A percentile compares a stretch with the other conserved stretches of the same genome.
Conservation (phyloP, 1,140 invertebrate genomes). For the Zophobas morio region DNA sequence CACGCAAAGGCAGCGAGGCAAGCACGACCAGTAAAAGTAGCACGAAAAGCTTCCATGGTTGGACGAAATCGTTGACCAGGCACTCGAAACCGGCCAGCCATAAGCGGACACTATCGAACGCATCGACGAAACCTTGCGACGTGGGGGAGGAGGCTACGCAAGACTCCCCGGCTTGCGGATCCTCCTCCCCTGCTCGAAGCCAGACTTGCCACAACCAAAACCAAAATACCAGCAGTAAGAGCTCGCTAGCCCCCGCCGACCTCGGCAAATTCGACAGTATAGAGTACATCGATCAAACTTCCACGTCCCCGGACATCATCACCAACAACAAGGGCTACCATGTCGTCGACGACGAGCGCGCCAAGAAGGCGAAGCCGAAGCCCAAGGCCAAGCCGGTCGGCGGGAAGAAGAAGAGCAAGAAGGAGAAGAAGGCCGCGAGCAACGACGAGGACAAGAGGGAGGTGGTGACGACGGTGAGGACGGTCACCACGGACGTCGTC, state of each 20-base stretch:
- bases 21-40: conserved; percentile 58
- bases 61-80: conserved; percentile 59
- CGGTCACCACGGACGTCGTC: conserved; percentile 58
- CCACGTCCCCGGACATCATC: conserved; percentile 53
- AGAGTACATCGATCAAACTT: conserved; percentile 63
- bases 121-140: conserved; percentile 61
- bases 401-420: conserved; percentile 60
- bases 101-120: conserved; percentile 57
- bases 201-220: conserved; percentile 11
- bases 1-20: conserved; percentile 60
- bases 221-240: background rate
- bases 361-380: conserved; percentile 48
- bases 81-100: conserved; percentile 48
- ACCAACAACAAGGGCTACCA: conserved; percentile 59
- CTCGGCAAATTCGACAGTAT: conserved; percentile 62
- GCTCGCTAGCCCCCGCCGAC: conserved; percentile 23
- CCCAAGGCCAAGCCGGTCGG: conserved; percentile 54
- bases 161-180: conserved; percentile 52
- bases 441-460: conserved; percentile 47
- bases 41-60: conserved; percentile 55
- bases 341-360: conserved; percentile 56
- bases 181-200: conserved; percentile 61
- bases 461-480: conserved; percentile 54
- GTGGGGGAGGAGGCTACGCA: conserved; percentile 65
- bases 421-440: conserved; percentile 49